Conservation (phyloP, 2,888 invertebrate species). For the Lagria hirta region DNA sequence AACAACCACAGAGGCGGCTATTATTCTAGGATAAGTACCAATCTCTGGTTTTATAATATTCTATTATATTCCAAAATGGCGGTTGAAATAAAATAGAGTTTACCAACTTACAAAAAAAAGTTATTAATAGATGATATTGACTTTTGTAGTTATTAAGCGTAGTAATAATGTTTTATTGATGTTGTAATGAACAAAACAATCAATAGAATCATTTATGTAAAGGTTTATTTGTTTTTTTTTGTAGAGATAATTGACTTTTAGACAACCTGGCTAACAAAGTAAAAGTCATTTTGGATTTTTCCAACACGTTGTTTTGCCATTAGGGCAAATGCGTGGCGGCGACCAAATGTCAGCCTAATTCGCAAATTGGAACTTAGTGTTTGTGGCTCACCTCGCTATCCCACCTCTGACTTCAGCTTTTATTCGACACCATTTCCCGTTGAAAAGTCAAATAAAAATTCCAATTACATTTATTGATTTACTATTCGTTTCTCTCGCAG, state of each 20-base stretch:
- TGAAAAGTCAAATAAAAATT: constrained; percentile 39
- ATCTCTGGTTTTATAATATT: constrained; percentile 12
- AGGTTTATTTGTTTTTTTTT: too few relatives aligned
- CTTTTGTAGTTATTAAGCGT: too few relatives aligned
- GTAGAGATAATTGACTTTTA: too few relatives aligned
- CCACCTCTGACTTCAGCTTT: constrained; percentile 25
- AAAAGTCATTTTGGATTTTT: background rate
- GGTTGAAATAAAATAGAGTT: too few relatives aligned
- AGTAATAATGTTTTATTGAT: too few relatives aligned
- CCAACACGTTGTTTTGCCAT: constrained; percentile 2
- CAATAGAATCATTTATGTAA: too few relatives aligned
- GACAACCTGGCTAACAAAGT: too few relatives aligned
- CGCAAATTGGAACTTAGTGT: constrained; percentile 44
- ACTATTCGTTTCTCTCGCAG: constrained; percentile 30
- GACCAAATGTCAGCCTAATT: constrained; percentile 37
- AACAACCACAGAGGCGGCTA: constrained; percentile 6
- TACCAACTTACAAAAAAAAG: too few relatives aligned
- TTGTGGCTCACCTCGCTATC: constrained; percentile 34
- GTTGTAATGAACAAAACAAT: too few relatives aligned
- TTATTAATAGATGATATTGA: too few relatives aligned
- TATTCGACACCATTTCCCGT: constrained; percentile 38
- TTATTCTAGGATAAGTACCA: constrained; percentile 18
- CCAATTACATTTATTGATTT: constrained; percentile 38
- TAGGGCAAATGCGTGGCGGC: constrained; percentile 19
- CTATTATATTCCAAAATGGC: constrained; percentile 9